phyloP scores from a whole-genome alignment of 2,113 vertebrate genomes.

The Oryzias curvinotus region DNA sequence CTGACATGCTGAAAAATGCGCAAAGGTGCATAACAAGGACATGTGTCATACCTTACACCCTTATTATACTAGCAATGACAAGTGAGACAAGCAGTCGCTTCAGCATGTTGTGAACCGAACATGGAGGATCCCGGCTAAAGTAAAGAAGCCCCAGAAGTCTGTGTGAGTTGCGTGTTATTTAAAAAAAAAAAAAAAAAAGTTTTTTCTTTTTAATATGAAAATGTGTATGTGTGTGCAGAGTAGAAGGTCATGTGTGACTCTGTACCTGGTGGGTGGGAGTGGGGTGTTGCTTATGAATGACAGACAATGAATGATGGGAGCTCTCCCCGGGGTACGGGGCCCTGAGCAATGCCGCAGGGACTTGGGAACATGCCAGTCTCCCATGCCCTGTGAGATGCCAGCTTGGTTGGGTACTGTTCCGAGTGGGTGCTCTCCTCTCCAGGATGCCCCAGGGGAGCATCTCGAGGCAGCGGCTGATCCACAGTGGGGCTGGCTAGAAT shows the following conservation, averaged over 20 bases:
- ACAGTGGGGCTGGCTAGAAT: constrained; percentile 58
- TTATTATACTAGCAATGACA: constrained; percentile 71
- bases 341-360: constrained; percentile 64
- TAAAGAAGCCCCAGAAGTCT: constrained; percentile 38
- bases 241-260: neutral
- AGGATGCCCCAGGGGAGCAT: constrained; percentile 61
- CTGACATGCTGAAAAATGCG: constrained; percentile 65
- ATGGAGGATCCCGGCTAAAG: constrained; percentile 28
- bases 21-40: constrained; percentile 73
- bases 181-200: constrained; percentile 42
- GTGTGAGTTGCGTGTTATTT: constrained; percentile 39
- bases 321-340: constrained; percentile 61
- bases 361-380: constrained; percentile 68
- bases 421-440: constrained; percentile 67
- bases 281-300: constrained; percentile 55
- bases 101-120: constrained; percentile 27
- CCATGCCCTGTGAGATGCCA: constrained; percentile 71
- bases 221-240: constrained; percentile 25
- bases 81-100: constrained; percentile 64
- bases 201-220: constrained; percentile 39
- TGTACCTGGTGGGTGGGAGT: neutral
- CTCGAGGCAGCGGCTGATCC: constrained; percentile 58
- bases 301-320: constrained; percentile 70
- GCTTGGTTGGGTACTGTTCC: constrained; percentile 74
- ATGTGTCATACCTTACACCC: constrained; percentile 70